A percentile compares a stretch with the other conserved stretches of the same genome.
Conservation (phyloP, 2,113 vertebrate species). For the Lonchura striata region DNA sequence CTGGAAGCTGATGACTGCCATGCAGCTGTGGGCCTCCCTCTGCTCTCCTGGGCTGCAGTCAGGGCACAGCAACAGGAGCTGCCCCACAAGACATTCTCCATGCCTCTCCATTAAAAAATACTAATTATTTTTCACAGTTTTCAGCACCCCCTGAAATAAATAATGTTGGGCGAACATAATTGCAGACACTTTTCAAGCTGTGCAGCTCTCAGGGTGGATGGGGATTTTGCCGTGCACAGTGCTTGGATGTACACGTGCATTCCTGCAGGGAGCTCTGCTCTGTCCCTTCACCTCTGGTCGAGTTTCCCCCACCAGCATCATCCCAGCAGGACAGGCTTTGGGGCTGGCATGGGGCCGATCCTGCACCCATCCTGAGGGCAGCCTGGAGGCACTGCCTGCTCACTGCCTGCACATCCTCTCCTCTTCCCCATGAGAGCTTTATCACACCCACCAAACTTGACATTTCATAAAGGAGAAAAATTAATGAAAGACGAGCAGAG, state of each 20-base stretch:
- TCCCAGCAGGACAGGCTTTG: neutral
- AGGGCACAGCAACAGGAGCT: rapidly evolving
- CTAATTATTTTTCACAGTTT: neutral
- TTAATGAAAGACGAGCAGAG: neutral
- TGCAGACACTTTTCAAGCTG: neutral
- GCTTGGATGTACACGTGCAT: rapidly evolving
- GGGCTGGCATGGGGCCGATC: neutral
- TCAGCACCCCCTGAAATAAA: neutral
- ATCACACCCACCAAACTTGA: neutral
- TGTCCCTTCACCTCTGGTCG: neutral
- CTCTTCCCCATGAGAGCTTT: neutral
- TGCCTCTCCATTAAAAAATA: neutral
- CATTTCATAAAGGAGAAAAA: neutral
- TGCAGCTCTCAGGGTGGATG: neutral
- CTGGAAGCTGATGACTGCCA: rapidly evolving
- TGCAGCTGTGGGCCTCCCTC: rapidly evolving
- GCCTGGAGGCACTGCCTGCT: neutral
- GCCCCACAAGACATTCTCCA: neutral
- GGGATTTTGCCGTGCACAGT: rapidly evolving
- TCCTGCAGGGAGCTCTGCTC: neutral
- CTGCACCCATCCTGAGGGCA: neutral
- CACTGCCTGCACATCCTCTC: neutral
- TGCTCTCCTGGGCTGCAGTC: rapidly evolving
- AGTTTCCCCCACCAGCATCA: too few species aligned
- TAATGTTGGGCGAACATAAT: neutral